Conservation (phyloP, 2,797 vertebrate genomes). For the Thunnus albacares region DNA sequence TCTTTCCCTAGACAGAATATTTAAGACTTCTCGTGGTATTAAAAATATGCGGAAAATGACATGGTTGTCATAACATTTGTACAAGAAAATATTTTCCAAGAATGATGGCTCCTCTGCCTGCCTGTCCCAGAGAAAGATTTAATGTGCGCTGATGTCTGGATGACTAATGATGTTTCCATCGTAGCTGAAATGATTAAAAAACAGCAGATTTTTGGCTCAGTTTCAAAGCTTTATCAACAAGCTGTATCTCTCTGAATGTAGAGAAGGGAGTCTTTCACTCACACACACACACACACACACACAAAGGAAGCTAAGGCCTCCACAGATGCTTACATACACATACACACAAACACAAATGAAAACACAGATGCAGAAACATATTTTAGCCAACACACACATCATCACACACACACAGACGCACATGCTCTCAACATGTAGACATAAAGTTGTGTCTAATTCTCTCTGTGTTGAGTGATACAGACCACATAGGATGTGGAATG, state of each 20-base stretch:
- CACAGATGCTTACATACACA: slow-evolving; percentile 12
- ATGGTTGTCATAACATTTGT: slow-evolving; percentile 75
- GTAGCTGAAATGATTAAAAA: slow-evolving; percentile 10
- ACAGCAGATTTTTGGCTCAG: slow-evolving; percentile 7
- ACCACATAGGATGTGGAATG: slow-evolving; percentile 68
- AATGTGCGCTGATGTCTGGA: slow-evolving; percentile 61
- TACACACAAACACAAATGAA: slow-evolving; percentile 1
- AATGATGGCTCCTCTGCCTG: slow-evolving; percentile 56
- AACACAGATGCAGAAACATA: slow-evolving; percentile 30
- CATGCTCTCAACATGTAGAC: slow-evolving; percentile 8
- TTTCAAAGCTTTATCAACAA: slow-evolving; percentile 49
- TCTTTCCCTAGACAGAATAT: slow-evolving; percentile 45
- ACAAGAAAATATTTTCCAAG: slow-evolving; percentile 52
- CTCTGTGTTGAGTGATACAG: slow-evolving; percentile 62
- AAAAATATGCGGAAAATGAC: slow-evolving; percentile 68
- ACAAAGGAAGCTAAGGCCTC: slow-evolving; percentile 7
- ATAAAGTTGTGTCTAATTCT: slow-evolving; percentile 29
- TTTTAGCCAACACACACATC: not conserved
- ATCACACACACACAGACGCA: not conserved
- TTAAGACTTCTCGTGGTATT: slow-evolving; percentile 57
- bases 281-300: not conserved
- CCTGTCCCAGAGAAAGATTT: slow-evolving; percentile 45
- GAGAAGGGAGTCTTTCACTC: slow-evolving; percentile 23
- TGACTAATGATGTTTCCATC: slow-evolving; percentile 39
- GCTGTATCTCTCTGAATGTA: slow-evolving; percentile 10